A percentile compares a stretch with the other conserved stretches of the same genome.
Evolutionary conservation across 92 coral and sea anemone genomes (phyloP).

Genomic region (Zoanthus sansibaricus): DNA sequence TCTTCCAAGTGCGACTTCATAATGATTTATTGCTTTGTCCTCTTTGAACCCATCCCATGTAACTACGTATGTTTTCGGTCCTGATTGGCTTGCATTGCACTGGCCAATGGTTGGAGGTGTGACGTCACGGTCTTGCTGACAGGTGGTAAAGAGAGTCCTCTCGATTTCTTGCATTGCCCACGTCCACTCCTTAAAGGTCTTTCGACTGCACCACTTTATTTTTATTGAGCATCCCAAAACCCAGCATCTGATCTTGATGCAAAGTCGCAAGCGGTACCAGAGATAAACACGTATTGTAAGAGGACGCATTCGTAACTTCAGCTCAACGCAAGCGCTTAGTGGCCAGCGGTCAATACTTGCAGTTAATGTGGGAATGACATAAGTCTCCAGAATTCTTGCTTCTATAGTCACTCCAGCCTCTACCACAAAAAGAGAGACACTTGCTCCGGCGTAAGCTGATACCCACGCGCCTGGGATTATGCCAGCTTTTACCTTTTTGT

Average conservation of each 20-base stretch:
- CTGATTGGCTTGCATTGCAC: slow-evolving; percentile 88
- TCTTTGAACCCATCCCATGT: slow-evolving; percentile 95
- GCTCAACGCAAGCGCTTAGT: slow-evolving; percentile 87
- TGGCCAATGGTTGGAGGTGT: slow-evolving; percentile 85
- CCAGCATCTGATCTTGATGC: slow-evolving; percentile 73
- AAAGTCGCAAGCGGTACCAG: slow-evolving; percentile 87
- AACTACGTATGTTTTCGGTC: slow-evolving; percentile 80
- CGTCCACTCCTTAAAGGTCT: slow-evolving; percentile 89
- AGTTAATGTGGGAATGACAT: slow-evolving; percentile 85
- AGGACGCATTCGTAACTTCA: slow-evolving; percentile 89
- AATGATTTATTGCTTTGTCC: slow-evolving; percentile 78
- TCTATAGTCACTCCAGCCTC: slow-evolving; percentile 92
- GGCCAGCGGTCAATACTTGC: slow-evolving; percentile 94
- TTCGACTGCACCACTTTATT: slow-evolving; percentile 80
- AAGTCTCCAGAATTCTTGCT: slow-evolving; percentile 85
- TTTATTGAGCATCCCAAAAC: slow-evolving; percentile 65
- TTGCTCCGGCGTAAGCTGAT: slow-evolving; percentile 87
- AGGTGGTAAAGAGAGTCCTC: slow-evolving; percentile 77
- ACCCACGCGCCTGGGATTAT: slow-evolving; percentile 95
- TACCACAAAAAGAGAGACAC: slow-evolving; percentile 69
- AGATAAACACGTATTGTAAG: slow-evolving; percentile 86
- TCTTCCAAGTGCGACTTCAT: slow-evolving; percentile 84
- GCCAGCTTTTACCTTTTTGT: slow-evolving; percentile 76
- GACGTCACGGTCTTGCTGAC: slow-evolving; percentile 77
- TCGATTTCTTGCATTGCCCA: slow-evolving; percentile 90